A percentile compares a stretch with the other conserved stretches of the same genome.
Evolutionary conservation across 2,797 vertebrate genomes (phyloP).

Genomic region (Euthynnus affinis): DNA sequence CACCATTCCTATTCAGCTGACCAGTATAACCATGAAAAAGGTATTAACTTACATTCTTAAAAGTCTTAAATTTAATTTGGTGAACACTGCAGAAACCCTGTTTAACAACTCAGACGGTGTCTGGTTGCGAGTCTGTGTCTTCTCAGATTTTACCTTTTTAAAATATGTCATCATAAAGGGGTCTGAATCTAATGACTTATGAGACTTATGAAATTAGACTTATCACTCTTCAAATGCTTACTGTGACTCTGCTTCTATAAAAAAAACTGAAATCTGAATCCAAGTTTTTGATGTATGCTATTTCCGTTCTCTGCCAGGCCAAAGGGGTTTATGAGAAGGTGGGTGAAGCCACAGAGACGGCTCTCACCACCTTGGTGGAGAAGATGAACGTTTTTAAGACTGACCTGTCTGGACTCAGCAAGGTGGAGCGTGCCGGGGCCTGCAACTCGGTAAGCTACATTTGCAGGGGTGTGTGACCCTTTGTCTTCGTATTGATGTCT

Average conservation of each 20-base stretch:
- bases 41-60: too few relatives aligned
- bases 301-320: slow-evolving; percentile 65
- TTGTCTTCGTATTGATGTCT: not conserved
- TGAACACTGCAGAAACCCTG: not conserved
- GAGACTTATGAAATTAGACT: too few relatives aligned
- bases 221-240: not conserved
- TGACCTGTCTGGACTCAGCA: slow-evolving; percentile 79
- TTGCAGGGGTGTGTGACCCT: not conserved
- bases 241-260: not conserved
- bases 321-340: slow-evolving; percentile 90
- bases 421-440: slow-evolving; percentile 86
- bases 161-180: not conserved
- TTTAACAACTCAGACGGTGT: not conserved
- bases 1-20: too few relatives aligned
- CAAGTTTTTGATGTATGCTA: not conserved
- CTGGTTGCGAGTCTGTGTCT: not conserved
- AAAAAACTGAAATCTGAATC: not conserved
- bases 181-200: not conserved
- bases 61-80: not conserved
- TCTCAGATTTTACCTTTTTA: not conserved
- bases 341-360: slow-evolving; percentile 89
- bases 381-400: slow-evolving; percentile 91
- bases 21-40: too few relatives aligned
- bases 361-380: slow-evolving; percentile 89
- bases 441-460: slow-evolving; percentile 83